A percentile compares a stretch with the other conserved stretches of the same genome.
Conservation (phyloP, 2,888 invertebrate genomes). For the Tachina grossa region DNA sequence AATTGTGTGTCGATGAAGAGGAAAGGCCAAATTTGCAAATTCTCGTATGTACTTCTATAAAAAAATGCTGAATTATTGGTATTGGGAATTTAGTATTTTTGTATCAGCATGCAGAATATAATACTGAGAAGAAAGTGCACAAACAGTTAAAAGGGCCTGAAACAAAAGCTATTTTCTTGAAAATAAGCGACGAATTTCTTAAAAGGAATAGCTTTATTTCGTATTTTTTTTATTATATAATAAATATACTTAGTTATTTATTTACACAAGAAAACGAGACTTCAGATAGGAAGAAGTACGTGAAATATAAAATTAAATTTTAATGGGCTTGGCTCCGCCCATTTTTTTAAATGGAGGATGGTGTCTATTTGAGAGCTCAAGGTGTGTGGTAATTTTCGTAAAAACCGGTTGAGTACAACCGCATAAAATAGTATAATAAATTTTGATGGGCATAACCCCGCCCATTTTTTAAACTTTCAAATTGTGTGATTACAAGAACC, state of each 20-base stretch:
- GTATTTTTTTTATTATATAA: slow-evolving; percentile 8
- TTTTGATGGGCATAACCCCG: too few relatives aligned
- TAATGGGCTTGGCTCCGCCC: too few relatives aligned
- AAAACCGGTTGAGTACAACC: too few relatives aligned
- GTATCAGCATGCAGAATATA: neutral
- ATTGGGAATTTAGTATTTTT: neutral
- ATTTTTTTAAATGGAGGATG: too few relatives aligned
- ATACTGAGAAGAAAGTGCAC: slow-evolving; percentile 27
- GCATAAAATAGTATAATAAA: too few relatives aligned
- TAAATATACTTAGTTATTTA: slow-evolving; percentile 19
- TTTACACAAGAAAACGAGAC: neutral
- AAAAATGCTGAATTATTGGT: neutral
- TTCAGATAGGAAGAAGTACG: neutral
- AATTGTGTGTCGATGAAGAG: slow-evolving; percentile 17
- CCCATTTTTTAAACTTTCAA: too few relatives aligned
- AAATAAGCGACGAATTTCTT: neutral
- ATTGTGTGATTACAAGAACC: too few relatives aligned
- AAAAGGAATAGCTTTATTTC: neutral
- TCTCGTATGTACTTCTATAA: neutral
- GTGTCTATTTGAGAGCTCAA: too few relatives aligned
- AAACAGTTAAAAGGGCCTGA: slow-evolving; percentile 35
- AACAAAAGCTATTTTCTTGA: neutral
- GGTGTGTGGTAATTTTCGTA: too few relatives aligned
- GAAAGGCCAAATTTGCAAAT: neutral
- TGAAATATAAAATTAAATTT: too few relatives aligned